Evolutionary conservation across 2,888 invertebrate species (phyloP), one percentile per base, ranked within the genome.

Genomic region (Acleris holmiana): DNA sequence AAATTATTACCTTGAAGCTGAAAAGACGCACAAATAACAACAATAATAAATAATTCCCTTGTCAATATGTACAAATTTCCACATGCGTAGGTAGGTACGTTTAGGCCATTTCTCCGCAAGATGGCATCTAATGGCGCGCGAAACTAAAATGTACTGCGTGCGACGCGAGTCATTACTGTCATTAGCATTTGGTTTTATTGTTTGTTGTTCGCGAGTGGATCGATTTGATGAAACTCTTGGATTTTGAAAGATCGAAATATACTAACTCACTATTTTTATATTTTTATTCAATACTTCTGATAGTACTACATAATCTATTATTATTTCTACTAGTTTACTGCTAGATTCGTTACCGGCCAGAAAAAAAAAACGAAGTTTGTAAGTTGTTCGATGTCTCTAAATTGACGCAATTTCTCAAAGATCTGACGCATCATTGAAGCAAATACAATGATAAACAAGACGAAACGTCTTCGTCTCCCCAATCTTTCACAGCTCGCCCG

Each of bases 121-220:
- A 66, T 68, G 68, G 73, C 70, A 70, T 47, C 41, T 23, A 73
- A 73, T 73, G 73, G 71, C 71, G 70, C 69, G 67, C 69, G 72
- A 69, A 71, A 69, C 62, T 68, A 67, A 71, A 72, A 71, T 72
- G 64, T 56, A 67, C 47, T 62, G 44, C 51, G 58, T 59, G 68
- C 71, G 71, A 71, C 35, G 35, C 75, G 73, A 69, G 68, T 74
- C 77, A 80, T 82, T 80, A 76, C 74, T 69, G 68, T 75, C 77
- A 80, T 82, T 80, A 77, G 74, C 70, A 77, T 78, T 79, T 76
- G 58, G 58, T 64, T 64, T 64, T 58, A 80, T 79, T 77, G 77
- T 76, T 79, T 77, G 77, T 76, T 77, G 78, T 79, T 73, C 72
- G 72, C 66, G 63, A 18, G 68, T 61, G 70, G 67, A 68, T 67